Conservation (phyloP, 2,113 vertebrate species). For the Leucoraja erinaceus region DNA sequence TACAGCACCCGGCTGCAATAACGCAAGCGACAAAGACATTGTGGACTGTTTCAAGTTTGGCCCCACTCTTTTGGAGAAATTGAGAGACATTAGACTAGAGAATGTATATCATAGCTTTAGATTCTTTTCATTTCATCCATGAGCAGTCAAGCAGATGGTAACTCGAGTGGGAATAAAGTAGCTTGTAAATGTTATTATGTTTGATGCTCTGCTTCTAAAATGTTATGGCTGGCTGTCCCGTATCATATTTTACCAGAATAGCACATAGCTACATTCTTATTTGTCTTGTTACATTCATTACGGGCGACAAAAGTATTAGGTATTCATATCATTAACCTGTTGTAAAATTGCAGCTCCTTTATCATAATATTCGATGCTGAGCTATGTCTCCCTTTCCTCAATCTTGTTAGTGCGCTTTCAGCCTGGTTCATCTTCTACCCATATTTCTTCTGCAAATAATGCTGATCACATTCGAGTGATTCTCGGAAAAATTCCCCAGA, state of each 20-base stretch:
- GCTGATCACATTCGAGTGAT: not conserved
- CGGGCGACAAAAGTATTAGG: not conserved
- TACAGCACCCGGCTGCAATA: not conserved
- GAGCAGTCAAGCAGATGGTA: slow-evolving; percentile 17
- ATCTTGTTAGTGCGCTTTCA: not conserved
- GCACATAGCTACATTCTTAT: not conserved
- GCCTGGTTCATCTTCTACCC: not conserved
- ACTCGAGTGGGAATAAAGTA: slow-evolving; percentile 2
- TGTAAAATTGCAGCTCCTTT: not conserved
- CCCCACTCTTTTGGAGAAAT: not conserved
- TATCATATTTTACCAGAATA: slow-evolving; percentile 6
- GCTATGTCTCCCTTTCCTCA: not conserved
- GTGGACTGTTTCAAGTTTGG: not conserved
- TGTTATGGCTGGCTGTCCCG: slow-evolving; percentile 13
- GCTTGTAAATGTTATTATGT: slow-evolving; percentile 32
- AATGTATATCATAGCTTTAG: slow-evolving; percentile 17
- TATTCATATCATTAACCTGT: not conserved
- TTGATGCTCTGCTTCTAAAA: slow-evolving; percentile 15
- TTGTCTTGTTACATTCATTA: slow-evolving; percentile 19
- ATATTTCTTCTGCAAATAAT: not conserved
- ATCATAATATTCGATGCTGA: not conserved
- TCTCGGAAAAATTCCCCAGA: not conserved
- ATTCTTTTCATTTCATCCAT: slow-evolving; percentile 23
- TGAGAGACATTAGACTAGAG: slow-evolving; percentile 8
- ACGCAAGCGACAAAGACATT: not conserved